Percentiles rank a stretch among this genome's conserved stretches.
Evolutionary conservation across 2,113 vertebrate species (phyloP).

Genomic region (Motacilla alba): DNA sequence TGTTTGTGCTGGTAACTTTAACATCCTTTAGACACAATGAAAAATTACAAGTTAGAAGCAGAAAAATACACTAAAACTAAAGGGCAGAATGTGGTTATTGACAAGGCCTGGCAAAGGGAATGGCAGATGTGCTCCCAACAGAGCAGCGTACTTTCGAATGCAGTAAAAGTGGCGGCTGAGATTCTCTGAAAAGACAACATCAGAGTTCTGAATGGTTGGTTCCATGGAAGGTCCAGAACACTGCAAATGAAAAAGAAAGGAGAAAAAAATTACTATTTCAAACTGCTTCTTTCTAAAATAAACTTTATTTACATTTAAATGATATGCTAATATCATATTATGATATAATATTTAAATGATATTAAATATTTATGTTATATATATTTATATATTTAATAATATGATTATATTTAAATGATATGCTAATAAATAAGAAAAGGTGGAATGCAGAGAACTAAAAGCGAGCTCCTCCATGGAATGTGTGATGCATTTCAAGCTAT

Average conservation of each 20-base stretch:
- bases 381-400: no score
- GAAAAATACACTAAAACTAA: not conserved
- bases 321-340: not conserved
- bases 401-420: not conserved
- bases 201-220: slow-evolving; percentile 89
- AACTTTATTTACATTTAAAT: not conserved
- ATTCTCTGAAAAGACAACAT: slow-evolving; percentile 90
- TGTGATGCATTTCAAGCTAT: not conserved
- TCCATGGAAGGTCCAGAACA: slow-evolving; percentile 98
- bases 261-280: slow-evolving; percentile 28
- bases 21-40: not conserved
- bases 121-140: not conserved
- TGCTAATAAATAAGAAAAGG: not conserved
- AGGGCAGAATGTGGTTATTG: not conserved
- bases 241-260: slow-evolving; percentile 67
- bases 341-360: not conserved
- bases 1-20: not conserved
- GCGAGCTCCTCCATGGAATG: not conserved
- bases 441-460: not conserved
- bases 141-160: slow-evolving; percentile 84
- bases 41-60: not conserved
- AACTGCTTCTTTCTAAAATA: not conserved
- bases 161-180: slow-evolving; percentile 87
- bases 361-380: not conserved
- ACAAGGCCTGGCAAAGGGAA: not conserved